Evolutionary conservation across 2,888 invertebrate species (phyloP).

Genomic region (Sepiola atlantica): DNA sequence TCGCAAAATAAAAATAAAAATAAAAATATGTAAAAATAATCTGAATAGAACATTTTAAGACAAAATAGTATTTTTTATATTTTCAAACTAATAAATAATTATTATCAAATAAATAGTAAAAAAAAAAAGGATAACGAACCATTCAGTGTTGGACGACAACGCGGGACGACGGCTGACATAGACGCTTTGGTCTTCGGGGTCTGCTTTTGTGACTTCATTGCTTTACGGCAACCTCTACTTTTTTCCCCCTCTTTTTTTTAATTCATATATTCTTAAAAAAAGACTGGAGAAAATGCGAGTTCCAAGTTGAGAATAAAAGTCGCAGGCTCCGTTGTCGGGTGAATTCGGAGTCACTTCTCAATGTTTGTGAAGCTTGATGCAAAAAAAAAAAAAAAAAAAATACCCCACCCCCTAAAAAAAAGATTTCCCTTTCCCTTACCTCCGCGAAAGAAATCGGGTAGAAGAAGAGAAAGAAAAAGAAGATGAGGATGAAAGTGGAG

Average conservation of each 20-base stretch:
- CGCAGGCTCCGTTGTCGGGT: neutral
- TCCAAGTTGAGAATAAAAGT: neutral
- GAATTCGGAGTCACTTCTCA: neutral
- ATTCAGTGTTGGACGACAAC: neutral
- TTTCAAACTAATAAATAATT: neutral
- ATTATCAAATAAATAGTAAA: neutral
- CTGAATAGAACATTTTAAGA: neutral
- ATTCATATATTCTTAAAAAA: neutral
- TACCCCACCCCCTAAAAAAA: neutral
- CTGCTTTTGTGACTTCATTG: neutral
- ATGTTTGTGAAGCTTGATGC: conserved; percentile 23
- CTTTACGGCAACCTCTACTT: neutral
- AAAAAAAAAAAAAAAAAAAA: neutral
- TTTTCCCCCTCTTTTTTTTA: no score
- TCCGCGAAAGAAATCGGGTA: neutral
- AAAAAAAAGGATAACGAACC: neutral
- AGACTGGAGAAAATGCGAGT: neutral
- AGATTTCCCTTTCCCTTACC: no score
- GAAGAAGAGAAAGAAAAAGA: neutral
- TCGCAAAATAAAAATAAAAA: no score
- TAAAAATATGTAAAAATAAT: neutral
- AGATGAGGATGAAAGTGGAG: neutral
- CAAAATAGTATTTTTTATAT: neutral
- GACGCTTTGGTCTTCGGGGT: neutral
- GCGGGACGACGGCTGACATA: neutral